Evolutionary conservation across 2,797 vertebrate genomes (phyloP).

Genomic region (Pelobates cultripes): DNA sequence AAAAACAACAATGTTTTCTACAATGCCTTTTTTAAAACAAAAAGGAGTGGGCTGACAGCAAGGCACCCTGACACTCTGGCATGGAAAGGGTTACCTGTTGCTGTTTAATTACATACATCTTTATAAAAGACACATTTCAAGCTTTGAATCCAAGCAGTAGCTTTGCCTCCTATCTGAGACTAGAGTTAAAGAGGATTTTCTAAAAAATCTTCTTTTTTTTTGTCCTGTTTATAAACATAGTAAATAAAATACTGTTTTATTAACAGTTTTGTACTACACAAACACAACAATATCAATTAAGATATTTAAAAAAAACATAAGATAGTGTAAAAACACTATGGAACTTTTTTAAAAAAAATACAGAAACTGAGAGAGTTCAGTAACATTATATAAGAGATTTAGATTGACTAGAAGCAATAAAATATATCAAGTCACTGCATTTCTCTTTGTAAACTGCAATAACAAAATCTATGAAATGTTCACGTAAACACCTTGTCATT

Average conservation of each 20-base stretch:
- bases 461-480: no score
- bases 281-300: background rate
- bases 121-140: constrained; percentile 27
- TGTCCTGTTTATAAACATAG: background rate
- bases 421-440: no score
- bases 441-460: no score
- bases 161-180: background rate
- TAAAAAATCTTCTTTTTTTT: background rate
- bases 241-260: background rate
- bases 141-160: background rate
- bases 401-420: background rate
- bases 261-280: background rate
- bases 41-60: constrained; percentile 21
- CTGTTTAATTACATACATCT: constrained; percentile 12
- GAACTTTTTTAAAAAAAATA: constrained; percentile 38
- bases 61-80: background rate
- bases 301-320: background rate
- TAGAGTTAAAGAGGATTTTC: no score
- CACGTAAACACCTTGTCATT: no score
- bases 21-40: constrained; percentile 41
- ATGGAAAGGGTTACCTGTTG: background rate
- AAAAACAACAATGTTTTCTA: constrained; percentile 44
- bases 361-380: background rate
- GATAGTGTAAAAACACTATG: background rate
- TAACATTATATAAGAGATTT: background rate